Percentiles rank a stretch among this genome's conserved stretches.
These are phyloP conservation scores for Pomacea maculata DNA, from an alignment of 1,140 invertebrate species.

Conservation along the genomic window DNA sequence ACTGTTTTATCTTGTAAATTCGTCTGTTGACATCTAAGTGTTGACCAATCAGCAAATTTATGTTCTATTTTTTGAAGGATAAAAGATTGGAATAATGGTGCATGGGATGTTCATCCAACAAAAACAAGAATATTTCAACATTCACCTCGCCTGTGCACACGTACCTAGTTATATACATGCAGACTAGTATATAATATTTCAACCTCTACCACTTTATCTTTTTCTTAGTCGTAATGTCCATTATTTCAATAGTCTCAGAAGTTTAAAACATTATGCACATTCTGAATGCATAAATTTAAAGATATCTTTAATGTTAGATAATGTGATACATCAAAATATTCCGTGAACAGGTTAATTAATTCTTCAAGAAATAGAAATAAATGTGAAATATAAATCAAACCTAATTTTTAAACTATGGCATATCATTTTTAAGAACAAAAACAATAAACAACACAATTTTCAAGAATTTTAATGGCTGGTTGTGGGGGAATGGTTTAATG, in stretches of 20 bases:
- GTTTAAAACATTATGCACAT: too few species aligned
- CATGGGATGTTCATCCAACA: background rate
- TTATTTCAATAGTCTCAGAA: too few species aligned
- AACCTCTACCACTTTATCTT: too few species aligned
- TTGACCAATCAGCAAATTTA: background rate
- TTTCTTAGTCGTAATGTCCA: too few species aligned
- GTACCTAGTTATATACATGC: background rate
- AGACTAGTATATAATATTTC: background rate
- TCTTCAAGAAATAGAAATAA: background rate
- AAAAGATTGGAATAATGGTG: background rate
- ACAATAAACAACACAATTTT: background rate
- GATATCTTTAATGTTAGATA: too few species aligned
- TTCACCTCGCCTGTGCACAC: background rate
- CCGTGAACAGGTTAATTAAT: too few species aligned
- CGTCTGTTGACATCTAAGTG: background rate
- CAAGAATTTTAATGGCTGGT: background rate
- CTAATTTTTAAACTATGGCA: background rate
- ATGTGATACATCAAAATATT: too few species aligned
- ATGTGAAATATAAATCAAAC: background rate
- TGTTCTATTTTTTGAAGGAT: background rate
- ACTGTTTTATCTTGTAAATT: too few species aligned
- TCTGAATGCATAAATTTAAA: too few species aligned
- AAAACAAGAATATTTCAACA: background rate
- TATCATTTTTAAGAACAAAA: background rate
- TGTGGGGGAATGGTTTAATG: background rate